Percentiles rank a stretch among this genome's conserved stretches.
Conservation (phyloP, 2,113 vertebrate genomes). For the Brachypteracias leptosomus region DNA sequence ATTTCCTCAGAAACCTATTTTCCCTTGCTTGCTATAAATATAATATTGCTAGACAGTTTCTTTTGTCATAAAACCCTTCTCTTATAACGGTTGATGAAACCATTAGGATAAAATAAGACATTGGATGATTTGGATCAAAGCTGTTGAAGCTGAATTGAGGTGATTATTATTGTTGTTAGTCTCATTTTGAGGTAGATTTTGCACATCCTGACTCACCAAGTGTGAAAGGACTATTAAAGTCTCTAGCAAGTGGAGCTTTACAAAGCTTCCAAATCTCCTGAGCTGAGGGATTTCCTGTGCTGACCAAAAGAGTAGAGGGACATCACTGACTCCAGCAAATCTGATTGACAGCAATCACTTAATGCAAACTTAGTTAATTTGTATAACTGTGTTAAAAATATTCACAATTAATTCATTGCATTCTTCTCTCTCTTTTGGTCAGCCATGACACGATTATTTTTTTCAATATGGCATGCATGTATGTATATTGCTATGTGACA, state of each 20-base stretch:
- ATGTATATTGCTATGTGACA: background rate
- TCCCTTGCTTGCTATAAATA: background rate
- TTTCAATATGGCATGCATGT: accelerated
- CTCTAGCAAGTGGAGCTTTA: background rate
- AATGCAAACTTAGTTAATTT: background rate
- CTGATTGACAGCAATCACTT: background rate
- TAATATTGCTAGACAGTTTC: background rate
- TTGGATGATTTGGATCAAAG: background rate
- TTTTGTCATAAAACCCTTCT: background rate
- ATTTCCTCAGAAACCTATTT: background rate
- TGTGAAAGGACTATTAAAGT: background rate
- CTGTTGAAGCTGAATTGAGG: background rate
- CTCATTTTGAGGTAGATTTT: background rate
- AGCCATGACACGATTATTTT: background rate
- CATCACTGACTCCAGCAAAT: background rate
- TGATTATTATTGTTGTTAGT: background rate
- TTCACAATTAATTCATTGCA: background rate
- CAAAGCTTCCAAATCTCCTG: background rate
- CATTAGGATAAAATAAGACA: background rate
- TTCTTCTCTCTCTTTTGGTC: background rate
- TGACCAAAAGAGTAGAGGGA: background rate
- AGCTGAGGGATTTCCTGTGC: background rate
- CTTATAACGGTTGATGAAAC: background rate
- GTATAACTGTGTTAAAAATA: background rate
- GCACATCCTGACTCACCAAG: background rate